Base-by-base conservation (phyloP, 2,888 invertebrate genomes). In the Lycocerus yunnanus region DNA sequence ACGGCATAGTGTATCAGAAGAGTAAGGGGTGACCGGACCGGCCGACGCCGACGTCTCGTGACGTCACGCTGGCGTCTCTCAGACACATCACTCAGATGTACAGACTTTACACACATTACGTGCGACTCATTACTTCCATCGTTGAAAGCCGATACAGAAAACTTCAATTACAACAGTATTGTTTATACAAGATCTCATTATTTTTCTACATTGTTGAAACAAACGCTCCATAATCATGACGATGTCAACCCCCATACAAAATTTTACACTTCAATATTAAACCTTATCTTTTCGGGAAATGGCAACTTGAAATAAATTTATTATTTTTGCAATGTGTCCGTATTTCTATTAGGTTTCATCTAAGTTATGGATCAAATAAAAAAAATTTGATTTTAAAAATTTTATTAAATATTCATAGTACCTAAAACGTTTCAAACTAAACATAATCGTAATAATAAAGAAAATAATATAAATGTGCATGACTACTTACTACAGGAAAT, bases 21-120 rank as follows among this genome's bases (percentile, higher is more conserved):
- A 69, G 74, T 60, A 66, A 74, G 76, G 76, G 76, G 76, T 71
- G 79, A 78, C 81, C 79, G 82, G 83, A 83, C 83, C 79, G 78
- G 80, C 78, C 81, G 84, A 81, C 84, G 84, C 83, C 84, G 84
- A 76, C 83, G 83, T 83, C 82, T 83, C 81, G 82, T 84, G 84
- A 84, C 84, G 84, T 84, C 83, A 84, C 81, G 72, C 80, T 83
- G 84, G 84, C 84, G 84, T 84, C 84, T 84, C 78, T 80, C 81
- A 81, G 83, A 82, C 83, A 83, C 80, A 83, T 84, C 84, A 83
- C 81, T 83, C 84, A 84, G 80, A 79, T 77, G 76, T 79, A 80
- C 80, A 81, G 81, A 82, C 82, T 81, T 80, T 82, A 80, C 81
- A 78, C 78, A 81, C 81, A 80, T 82, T 82, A 82, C 79, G 79